Percentiles rank a stretch among this genome's conserved stretches.
phyloP scores from a whole-genome alignment of 2,113 vertebrate genomes.

The Clarias batrachus region DNA sequence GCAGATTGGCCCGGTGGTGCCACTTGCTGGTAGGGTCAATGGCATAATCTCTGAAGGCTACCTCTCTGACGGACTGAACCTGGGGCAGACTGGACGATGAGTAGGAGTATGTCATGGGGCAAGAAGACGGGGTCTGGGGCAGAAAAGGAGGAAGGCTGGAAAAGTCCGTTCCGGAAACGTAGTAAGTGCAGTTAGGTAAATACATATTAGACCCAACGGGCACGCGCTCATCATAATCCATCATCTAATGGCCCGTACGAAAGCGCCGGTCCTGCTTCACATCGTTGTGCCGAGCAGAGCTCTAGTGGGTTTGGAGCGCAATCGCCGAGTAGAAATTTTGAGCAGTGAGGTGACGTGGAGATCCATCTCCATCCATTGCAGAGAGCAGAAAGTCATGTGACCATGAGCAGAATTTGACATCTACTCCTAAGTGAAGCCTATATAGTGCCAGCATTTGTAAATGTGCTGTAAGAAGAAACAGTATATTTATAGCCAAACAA shows the following conservation, averaged over 20 bases:
- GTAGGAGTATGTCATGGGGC: conserved; percentile 96
- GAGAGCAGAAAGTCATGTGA: conserved; percentile 98
- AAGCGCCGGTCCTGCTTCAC: conserved; percentile 81
- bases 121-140: conserved; percentile 95
- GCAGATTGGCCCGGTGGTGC: conserved; percentile 93
- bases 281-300: conserved; percentile 87
- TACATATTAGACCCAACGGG: conserved; percentile 97
- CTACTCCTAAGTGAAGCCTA: conserved; percentile 61
- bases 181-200: conserved; percentile 99
- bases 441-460: conserved; percentile 62
- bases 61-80: conserved; percentile 96
- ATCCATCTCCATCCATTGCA: conserved; percentile 98
- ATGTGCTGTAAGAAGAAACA: conserved; percentile 57
- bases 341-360: conserved; percentile 99
- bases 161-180: conserved; percentile 97
- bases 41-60: conserved; percentile 98
- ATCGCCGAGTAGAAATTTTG: conserved; percentile 93
- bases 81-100: conserved; percentile 93
- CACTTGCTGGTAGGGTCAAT: conserved; percentile 94
- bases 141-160: conserved; percentile 96
- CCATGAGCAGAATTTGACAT: conserved; percentile 98
- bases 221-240: conserved; percentile 99
- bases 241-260: conserved; percentile 85
- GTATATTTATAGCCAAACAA: conserved; percentile 13
- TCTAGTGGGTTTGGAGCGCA: conserved; percentile 96